Evolutionary conservation across 1,140 invertebrate species (phyloP).

Genomic region (Drosophila pallidifrons): DNA sequence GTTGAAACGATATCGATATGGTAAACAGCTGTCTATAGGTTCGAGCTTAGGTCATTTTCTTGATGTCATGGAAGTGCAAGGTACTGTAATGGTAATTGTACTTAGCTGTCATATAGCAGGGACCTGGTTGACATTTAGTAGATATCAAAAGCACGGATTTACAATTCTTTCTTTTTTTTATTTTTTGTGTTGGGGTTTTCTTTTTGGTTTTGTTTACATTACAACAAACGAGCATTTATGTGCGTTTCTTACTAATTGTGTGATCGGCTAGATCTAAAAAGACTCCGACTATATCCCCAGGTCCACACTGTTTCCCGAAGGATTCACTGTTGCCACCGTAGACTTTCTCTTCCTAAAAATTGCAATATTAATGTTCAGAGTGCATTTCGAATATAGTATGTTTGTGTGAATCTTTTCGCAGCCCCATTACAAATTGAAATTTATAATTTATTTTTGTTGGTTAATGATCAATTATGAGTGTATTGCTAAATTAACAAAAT

Average conservation of each 20-base stretch:
- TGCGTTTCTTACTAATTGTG: constrained; percentile 94
- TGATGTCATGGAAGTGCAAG: constrained; percentile 14
- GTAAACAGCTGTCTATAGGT: neutral
- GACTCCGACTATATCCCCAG: constrained; percentile 97
- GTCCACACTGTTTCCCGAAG: constrained; percentile 97
- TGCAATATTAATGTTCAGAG: constrained; percentile 51
- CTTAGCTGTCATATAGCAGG: constrained; percentile 52
- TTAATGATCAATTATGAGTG: constrained; percentile 73
- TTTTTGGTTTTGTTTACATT: constrained; percentile 39
- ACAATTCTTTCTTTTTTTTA: constrained; percentile 32
- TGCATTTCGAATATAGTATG: constrained; percentile 2
- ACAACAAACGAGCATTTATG: constrained; percentile 54
- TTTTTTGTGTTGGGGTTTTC: constrained; percentile 1
- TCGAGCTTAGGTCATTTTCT: neutral
- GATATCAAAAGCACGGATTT: constrained; percentile 79
- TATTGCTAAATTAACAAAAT: constrained; percentile 78
- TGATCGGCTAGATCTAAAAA: constrained; percentile 98
- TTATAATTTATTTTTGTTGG: constrained; percentile 32
- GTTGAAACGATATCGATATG: neutral
- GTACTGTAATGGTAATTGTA: constrained; percentile 20
- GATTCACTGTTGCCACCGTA: constrained; percentile 94
- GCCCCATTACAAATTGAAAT: constrained; percentile 23
- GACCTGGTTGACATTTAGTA: constrained; percentile 76
- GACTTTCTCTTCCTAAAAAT: constrained; percentile 96
- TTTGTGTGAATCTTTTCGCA: constrained; percentile 26